A percentile compares a stretch with the other conserved stretches of the same genome.
phyloP scores from a whole-genome alignment of 2,888 invertebrate genomes.

The Acleris laterana region DNA sequence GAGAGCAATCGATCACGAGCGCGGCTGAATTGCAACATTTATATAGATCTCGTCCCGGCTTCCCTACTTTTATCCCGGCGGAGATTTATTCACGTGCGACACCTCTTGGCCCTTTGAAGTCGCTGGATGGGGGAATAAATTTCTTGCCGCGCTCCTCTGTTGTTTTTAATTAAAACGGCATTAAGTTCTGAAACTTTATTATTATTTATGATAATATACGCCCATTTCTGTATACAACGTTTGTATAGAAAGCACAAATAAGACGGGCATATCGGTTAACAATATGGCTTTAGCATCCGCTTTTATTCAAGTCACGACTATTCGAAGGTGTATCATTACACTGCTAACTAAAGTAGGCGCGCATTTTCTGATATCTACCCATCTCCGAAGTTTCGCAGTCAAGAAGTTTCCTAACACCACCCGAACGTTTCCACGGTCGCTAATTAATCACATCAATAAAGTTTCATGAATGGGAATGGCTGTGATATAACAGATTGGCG shows the following conservation, averaged over 20 bases:
- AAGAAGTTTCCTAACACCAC: conserved; percentile 26
- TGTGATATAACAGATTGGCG: neutral
- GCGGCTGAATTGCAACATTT: conserved; percentile 75
- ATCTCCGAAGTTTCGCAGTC: conserved; percentile 25
- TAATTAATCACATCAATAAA: conserved; percentile 32
- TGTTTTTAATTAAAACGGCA: conserved; percentile 79
- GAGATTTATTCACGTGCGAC: conserved; percentile 77
- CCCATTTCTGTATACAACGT: neutral
- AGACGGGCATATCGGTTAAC: conserved; percentile 16
- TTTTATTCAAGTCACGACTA: conserved; percentile 23
- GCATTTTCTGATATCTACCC: conserved; percentile 23
- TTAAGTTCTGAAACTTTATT: conserved; percentile 62
- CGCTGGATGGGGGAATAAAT: conserved; percentile 71
- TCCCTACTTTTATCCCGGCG: conserved; percentile 68
- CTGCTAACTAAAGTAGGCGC: conserved; percentile 25
- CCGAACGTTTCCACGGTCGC: conserved; percentile 7
- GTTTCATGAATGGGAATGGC: conserved; percentile 11
- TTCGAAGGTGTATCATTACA: conserved; percentile 23
- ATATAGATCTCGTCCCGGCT: conserved; percentile 68
- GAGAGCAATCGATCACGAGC: conserved; percentile 71
- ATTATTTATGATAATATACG: conserved; percentile 48
- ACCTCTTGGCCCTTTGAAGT: conserved; percentile 80
- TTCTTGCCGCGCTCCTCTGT: conserved; percentile 62
- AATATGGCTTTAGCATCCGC: conserved; percentile 23
- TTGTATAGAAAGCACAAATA: conserved; percentile 22